A percentile compares a stretch with the other conserved stretches of the same genome.
Conservation (phyloP, 2,797 vertebrate genomes). For the Chloroceryle amazona region DNA sequence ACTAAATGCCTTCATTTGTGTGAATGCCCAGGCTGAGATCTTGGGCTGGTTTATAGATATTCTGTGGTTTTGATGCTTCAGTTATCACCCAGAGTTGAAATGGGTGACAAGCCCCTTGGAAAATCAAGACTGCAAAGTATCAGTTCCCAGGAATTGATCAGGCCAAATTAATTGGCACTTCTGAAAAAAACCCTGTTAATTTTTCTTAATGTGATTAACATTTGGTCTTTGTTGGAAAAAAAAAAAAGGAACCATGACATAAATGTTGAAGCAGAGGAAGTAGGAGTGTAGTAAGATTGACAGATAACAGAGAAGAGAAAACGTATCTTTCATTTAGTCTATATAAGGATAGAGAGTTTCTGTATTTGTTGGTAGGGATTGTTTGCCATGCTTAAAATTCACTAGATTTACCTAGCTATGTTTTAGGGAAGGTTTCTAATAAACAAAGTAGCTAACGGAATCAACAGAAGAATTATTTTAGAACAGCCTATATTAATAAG, state of each 20-base stretch:
- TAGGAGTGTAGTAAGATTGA: neutral
- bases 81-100: neutral
- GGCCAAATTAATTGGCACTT: neutral
- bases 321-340: neutral
- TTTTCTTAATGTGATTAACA: neutral
- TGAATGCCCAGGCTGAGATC: neutral
- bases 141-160: neutral
- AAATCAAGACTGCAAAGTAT: neutral
- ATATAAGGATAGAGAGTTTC: neutral
- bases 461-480: neutral
- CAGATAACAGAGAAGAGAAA: neutral
- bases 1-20: neutral
- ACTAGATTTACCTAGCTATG: neutral
- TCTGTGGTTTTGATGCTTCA: neutral
- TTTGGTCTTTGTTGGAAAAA: neutral
- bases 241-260: neutral
- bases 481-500: neutral
- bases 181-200: neutral
- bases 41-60: neutral
- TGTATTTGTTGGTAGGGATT: neutral
- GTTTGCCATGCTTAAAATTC: neutral
- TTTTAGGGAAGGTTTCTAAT: neutral
- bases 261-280: neutral
- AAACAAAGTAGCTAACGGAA: neutral
- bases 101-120: neutral